Conservation (phyloP, 2,888 invertebrate species). For the Strigamia crassipes region DNA sequence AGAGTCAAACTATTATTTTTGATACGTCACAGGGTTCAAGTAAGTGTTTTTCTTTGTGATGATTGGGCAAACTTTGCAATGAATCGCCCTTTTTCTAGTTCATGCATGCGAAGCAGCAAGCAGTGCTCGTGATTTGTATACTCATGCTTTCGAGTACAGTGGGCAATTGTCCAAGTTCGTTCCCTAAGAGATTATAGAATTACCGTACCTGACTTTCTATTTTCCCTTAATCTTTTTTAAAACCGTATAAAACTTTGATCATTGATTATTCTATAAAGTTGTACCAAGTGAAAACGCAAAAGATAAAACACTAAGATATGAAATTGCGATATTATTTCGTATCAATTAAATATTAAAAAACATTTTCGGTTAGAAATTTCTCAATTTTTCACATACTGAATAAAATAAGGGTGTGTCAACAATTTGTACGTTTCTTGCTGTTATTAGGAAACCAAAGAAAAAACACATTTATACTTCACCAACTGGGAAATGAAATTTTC, state of each 20-base stretch:
- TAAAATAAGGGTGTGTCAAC: too few relatives aligned
- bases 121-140: neutral
- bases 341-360: too few relatives aligned
- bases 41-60: neutral
- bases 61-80: neutral
- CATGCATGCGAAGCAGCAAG: neutral
- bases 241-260: neutral
- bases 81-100: neutral
- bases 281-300: neutral
- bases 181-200: neutral
- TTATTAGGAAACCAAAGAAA: neutral
- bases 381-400: too few relatives aligned
- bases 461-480: neutral
- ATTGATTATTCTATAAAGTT: neutral
- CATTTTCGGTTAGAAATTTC: too few relatives aligned
- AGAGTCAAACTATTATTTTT: slow-evolving; percentile 43
- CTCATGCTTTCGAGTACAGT: neutral
- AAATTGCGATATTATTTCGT: too few relatives aligned
- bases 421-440: too few relatives aligned
- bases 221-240: neutral
- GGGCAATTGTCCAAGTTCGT: slow-evolving; percentile 5
- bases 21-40: slow-evolving; percentile 38
- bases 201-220: neutral
- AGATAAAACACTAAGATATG: neutral
- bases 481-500: neutral